A percentile compares a stretch with the other conserved stretches of the same genome.
phyloP scores from a whole-genome alignment of 1,140 invertebrate species.

The Drosophila nigrodunni region DNA sequence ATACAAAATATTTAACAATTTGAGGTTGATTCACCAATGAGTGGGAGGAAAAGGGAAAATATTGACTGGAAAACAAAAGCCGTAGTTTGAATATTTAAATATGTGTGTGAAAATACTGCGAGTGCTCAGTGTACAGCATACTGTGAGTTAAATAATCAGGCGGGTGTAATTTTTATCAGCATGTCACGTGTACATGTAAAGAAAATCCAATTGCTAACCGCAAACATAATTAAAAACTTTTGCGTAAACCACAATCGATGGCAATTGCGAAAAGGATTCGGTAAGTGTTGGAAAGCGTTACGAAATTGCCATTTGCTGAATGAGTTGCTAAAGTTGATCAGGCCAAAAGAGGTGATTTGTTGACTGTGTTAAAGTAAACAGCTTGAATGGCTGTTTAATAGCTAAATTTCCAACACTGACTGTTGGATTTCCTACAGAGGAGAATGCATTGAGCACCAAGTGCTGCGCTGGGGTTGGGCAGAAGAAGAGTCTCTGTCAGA shows the following conservation, averaged over 20 bases:
- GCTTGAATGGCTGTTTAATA: too few relatives aligned
- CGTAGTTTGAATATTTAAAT: conserved; percentile 11
- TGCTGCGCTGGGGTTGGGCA: too few relatives aligned
- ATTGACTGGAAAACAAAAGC: conserved; percentile 41
- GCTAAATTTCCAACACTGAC: too few relatives aligned
- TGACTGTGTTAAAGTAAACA: conserved; percentile 8
- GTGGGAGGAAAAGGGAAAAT: conserved; percentile 18
- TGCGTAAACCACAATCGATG: conserved; percentile 76
- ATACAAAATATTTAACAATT: conserved; percentile 55
- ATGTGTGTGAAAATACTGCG: neutral
- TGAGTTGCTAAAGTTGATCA: conserved; percentile 3
- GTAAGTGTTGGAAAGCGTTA: conserved; percentile 19
- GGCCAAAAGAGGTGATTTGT: neutral
- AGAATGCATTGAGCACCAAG: too few relatives aligned
- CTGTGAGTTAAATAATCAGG: conserved; percentile 47
- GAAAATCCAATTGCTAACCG: conserved; percentile 79
- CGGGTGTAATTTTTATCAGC: conserved; percentile 40
- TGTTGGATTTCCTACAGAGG: too few relatives aligned
- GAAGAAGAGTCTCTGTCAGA: too few relatives aligned
- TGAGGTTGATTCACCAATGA: conserved; percentile 9
- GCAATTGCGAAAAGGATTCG: conserved; percentile 35
- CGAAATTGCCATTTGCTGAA: conserved; percentile 17
- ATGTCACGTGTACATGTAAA: conserved; percentile 56
- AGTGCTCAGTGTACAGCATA: neutral
- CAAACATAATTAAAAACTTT: conserved; percentile 83